Percentiles rank a stretch among this genome's conserved stretches.
Evolutionary conservation across 2,797 vertebrate species (phyloP).

Genomic region (Tolypeutes matacus): DNA sequence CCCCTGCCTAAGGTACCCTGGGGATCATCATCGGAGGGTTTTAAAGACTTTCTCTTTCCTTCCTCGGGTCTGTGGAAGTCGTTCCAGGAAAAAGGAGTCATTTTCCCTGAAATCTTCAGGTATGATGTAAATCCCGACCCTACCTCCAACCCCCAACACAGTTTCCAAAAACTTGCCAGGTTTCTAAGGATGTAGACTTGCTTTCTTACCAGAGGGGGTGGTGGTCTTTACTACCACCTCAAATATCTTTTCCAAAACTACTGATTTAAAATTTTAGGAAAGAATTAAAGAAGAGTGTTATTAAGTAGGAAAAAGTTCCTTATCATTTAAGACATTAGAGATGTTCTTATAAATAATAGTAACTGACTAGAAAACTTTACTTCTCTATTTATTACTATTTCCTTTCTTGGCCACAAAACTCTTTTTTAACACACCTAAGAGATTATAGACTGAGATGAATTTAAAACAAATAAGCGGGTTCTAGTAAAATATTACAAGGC

Average conservation of each 20-base stretch:
- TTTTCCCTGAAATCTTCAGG: conserved; percentile 20
- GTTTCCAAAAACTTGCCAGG: not conserved
- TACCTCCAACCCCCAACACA: not conserved
- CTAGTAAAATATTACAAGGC: conserved; percentile 10
- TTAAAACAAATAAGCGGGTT: not conserved
- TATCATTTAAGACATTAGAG: conserved; percentile 14
- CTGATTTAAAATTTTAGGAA: conserved; percentile 46
- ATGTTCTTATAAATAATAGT: conserved; percentile 24
- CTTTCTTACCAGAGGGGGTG: not conserved
- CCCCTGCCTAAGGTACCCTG: not conserved
- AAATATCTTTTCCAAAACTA: conserved; percentile 45
- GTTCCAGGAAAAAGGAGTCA: not conserved
- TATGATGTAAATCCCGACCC: not conserved
- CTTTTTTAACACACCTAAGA: not conserved
- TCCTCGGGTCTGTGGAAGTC: conserved; percentile 47
- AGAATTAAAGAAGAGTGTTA: conserved; percentile 15
- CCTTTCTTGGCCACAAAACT: not conserved
- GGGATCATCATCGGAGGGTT: conserved; percentile 7
- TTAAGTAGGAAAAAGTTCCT: conserved; percentile 33
- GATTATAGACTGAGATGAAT: not conserved
- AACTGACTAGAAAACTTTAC: not conserved
- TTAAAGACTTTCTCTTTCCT: not conserved
- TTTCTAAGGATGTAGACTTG: not conserved
- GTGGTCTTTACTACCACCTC: not conserved
- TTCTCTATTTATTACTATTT: not conserved